Percentiles rank a stretch among this genome's conserved stretches.
Evolutionary conservation across 2,113 vertebrate genomes (phyloP).

Genomic region (Pholis gunnellus): DNA sequence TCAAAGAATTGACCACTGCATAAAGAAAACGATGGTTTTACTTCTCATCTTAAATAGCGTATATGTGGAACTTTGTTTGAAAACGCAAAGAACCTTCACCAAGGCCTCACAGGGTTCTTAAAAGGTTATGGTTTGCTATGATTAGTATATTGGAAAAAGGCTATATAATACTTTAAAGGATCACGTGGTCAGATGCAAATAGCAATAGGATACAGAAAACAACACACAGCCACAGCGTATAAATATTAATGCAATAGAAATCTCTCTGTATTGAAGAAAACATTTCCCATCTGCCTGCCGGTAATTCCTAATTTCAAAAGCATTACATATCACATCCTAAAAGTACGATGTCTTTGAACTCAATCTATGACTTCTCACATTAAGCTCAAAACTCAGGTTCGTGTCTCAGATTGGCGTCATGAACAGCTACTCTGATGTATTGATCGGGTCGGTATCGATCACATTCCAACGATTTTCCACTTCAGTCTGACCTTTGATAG

Average conservation of each 20-base stretch:
- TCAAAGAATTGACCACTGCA: neutral
- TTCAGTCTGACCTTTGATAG: constrained; percentile 79
- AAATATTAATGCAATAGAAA: neutral
- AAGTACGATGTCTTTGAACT: neutral
- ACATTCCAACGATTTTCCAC: constrained; percentile 21
- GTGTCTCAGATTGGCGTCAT: neutral
- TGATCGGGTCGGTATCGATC: constrained; percentile 29
- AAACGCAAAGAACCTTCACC: neutral
- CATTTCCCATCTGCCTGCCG: neutral
- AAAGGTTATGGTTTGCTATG: neutral
- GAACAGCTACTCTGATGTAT: neutral
- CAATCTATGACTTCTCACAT: constrained; percentile 1
- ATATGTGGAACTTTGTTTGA: neutral
- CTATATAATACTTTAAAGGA: neutral
- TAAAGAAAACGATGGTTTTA: too few relatives aligned
- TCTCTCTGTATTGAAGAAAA: neutral
- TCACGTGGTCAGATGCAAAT: neutral
- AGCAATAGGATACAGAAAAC: neutral
- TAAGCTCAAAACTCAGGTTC: neutral
- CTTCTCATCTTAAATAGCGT: neutral
- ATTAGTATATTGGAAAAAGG: neutral
- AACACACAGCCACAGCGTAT: neutral
- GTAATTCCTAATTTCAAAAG: neutral
- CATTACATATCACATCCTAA: neutral
- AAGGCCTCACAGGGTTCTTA: neutral